Evolutionary conservation across 2,888 invertebrate species (phyloP), one percentile per base, ranked within the genome.

Genomic region (Gymnoscelis rufifasciata): DNA sequence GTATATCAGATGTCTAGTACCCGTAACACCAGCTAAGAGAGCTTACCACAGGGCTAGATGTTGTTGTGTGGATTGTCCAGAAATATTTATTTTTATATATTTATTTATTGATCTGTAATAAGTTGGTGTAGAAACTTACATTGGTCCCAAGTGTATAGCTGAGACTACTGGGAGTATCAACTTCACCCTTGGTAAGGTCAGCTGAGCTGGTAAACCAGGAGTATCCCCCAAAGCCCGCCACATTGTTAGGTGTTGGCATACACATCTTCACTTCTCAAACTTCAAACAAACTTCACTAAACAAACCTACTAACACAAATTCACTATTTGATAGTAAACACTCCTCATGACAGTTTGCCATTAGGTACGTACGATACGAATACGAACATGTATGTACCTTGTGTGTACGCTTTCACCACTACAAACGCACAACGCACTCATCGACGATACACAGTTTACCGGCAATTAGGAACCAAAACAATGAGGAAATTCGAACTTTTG

Each of bases 221-320:
- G 65, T 89, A 89, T 40, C 88, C 88, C 63, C 88, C 88, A 68
- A 89, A 88, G 53, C 88, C 87, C 68, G 88, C 78, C 50, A 88
- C 88, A 81, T 88, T 89, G 57, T 80, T 88, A 63, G 88, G 88
- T 57, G 88, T 89, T 60, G 88, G 88, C 88, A 89, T 89, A 83
- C 88, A 89, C 89, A 89, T 89, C 73, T 80, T 89, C 60, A 23
- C 35, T 12, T 38, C 38, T 29, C 62, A 54, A 60, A 62, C 53
- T 57, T 45, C 52, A 68, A 66, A 71, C 74, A 64, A 76, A 76
- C 71, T 68, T 59, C 67, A 70, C 69, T 73, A 74, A 76, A 74
- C 66, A 76, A 80, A 74, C 69, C 64, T 71, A 81, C 76, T 74
- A 82, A 83, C 78, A 83, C 78, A 79, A 78, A 77, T 78, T 57